Base-by-base conservation (phyloP, 2,888 invertebrate genomes). In the Diadromus collaris region DNA sequence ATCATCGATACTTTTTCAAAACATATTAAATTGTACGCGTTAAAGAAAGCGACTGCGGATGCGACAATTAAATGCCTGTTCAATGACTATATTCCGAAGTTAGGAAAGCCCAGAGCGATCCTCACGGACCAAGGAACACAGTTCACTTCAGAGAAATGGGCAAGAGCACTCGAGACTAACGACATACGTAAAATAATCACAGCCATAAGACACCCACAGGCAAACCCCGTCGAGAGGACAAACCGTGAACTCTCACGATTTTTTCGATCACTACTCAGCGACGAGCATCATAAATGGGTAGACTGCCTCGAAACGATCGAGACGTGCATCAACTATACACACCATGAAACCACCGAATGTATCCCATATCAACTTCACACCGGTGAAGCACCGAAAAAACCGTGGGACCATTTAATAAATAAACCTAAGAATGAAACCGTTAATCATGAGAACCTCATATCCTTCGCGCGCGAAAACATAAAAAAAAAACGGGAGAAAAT, bases 111-210 rank as follows among this genome's bases (percentile, higher is more conserved):
- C 1, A 5, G 7, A 34, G 7, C 10, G 13, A 21, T 60, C 2
- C 70, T 41, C 0, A 48, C 19, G 6, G 70, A 70, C 13, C 70
- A 70, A 2, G 70, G 61, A n/a, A n/a, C n/a, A n/a, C n/a, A n/a
- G n/a, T n/a, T n/a, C n/a, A n/a, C n/a, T n/a, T n/a, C n/a, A n/a
- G 32, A 29, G 19, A 61, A 48, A 10, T 70, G 70, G 70, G 2
- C 9, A n/a, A 6, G 6, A 4, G 48, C 44, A 21, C 24, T 69
- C 1, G 9, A 44, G 1, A 21, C 29, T 0, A 27, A 69, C 2
- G 16, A 16, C 6, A 60, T 69, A 7, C 13, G n/a, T 7, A 7
- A n/a, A 16, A 21, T 34, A 1, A 44, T 60, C 41, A n/a, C n/a
- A n/a, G n/a, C n/a, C n/a, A n/a, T n/a, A n/a, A n/a, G n/a, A n/a